phyloP scores from a whole-genome alignment of 2,113 vertebrate genomes.

The Arizona elegans region DNA sequence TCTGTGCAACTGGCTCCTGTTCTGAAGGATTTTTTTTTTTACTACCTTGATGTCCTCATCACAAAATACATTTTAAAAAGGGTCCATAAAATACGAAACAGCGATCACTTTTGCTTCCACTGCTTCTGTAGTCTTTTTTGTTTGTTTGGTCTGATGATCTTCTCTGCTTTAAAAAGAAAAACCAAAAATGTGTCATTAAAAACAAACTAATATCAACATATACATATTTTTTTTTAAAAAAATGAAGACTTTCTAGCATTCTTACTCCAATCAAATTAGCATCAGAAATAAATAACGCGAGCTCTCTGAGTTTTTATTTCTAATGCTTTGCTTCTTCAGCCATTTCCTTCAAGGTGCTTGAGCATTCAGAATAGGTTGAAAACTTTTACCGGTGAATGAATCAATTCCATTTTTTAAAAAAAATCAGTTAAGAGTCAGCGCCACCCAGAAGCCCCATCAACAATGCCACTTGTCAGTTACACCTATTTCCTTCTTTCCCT shows the following conservation, averaged over 20 bases:
- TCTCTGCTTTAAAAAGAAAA: constrained; percentile 57
- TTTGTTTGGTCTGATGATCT: constrained; percentile 47
- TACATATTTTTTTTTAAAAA: not conserved
- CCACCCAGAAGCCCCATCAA: not conserved
- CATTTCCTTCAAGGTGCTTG: not conserved
- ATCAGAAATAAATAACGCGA: not conserved
- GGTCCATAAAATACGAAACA: constrained; percentile 22
- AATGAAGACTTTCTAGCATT: not conserved
- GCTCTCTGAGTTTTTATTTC: not conserved
- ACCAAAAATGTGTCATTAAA: constrained; percentile 30
- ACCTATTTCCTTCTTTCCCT: not conserved
- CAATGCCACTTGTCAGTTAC: not conserved
- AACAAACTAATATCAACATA: not conserved
- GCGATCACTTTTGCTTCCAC: constrained; percentile 27
- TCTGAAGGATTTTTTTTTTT: not conserved
- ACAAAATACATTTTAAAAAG: constrained; percentile 41
- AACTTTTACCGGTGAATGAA: not conserved
- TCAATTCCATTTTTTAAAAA: not conserved
- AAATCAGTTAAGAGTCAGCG: not conserved
- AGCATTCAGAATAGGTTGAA: not conserved
- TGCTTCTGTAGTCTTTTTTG: constrained; percentile 32
- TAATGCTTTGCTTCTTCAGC: not conserved
- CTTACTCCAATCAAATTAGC: not conserved
- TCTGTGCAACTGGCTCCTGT: constrained; percentile 7
- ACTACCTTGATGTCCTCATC: constrained; percentile 45